These are phyloP conservation scores for Aselliscus stoliczkanus DNA, from an alignment of 2,797 vertebrate species.

Conservation along the genomic window DNA sequence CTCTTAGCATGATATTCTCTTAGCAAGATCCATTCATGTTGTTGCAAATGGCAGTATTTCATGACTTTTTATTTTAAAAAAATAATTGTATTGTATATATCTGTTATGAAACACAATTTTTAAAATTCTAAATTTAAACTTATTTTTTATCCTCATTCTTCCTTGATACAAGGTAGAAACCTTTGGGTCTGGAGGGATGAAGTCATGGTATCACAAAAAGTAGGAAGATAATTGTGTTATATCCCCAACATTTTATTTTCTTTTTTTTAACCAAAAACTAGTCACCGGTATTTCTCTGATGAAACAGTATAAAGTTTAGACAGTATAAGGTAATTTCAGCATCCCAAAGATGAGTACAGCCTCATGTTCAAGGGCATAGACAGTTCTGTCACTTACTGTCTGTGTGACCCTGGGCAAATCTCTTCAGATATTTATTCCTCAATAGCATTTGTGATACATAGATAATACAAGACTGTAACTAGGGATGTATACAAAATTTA, in stretches of 20 bases:
- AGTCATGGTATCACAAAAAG: not conserved
- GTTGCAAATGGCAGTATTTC: not conserved
- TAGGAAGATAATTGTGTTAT: not conserved
- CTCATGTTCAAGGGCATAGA: not conserved
- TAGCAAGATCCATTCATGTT: no score
- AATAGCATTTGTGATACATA: not conserved
- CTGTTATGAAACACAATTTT: not conserved
- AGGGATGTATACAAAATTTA: not conserved
- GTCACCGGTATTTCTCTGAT: not conserved
- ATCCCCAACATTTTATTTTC: not conserved
- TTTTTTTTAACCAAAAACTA: not conserved
- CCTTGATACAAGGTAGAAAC: not conserved
- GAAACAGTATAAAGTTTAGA: not conserved
- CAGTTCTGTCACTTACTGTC: not conserved
- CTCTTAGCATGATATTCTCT: no score
- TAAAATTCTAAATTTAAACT: not conserved
- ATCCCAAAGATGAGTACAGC: not conserved
- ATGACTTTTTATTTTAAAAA: not conserved
- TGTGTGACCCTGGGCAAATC: not conserved
- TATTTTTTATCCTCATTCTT: not conserved
- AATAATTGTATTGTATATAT: not conserved
- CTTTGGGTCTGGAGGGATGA: not conserved
- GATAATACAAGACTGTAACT: not conserved
- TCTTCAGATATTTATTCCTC: not conserved
- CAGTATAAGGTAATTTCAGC: not conserved